phyloP scores from a whole-genome alignment of 2,113 vertebrate genomes.

The Gambusia affinis region DNA sequence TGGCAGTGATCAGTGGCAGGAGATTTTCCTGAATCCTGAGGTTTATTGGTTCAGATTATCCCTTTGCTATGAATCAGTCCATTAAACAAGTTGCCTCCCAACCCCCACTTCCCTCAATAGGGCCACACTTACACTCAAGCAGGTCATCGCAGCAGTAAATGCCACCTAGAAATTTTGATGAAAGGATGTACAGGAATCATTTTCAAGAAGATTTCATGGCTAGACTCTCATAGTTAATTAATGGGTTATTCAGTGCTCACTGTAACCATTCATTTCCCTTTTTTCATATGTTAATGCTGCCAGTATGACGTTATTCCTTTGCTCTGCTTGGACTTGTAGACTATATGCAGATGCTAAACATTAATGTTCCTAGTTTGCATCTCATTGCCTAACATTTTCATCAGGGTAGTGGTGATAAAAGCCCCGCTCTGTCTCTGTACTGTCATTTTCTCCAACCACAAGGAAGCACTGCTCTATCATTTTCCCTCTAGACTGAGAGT shows the following conservation, averaged over 20 bases:
- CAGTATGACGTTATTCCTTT: constrained; percentile 16
- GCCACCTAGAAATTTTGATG: constrained; percentile 22
- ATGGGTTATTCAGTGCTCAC: constrained; percentile 1
- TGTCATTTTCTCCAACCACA: constrained; percentile 33
- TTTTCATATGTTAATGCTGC: constrained; percentile 3
- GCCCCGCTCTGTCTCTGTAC: constrained; percentile 10
- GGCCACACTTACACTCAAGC: constrained; percentile 30
- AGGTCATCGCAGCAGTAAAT: constrained; percentile 45
- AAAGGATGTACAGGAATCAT: constrained; percentile 18
- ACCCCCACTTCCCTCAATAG: constrained; percentile 14
- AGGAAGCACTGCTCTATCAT: constrained; percentile 16
- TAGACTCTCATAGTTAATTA: constrained; percentile 21
- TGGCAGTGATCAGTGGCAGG: constrained; percentile 58
- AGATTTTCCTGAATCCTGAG: constrained; percentile 55
- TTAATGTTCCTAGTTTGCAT: constrained; percentile 27
- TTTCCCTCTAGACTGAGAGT: constrained; percentile 12
- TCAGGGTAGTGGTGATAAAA: constrained; percentile 27
- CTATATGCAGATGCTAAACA: constrained; percentile 25
- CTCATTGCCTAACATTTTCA: constrained; percentile 10
- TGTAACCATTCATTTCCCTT: constrained; percentile 13
- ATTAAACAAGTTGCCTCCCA: constrained; percentile 60
- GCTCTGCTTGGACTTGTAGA: constrained; percentile 25
- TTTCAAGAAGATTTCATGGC: constrained; percentile 17
- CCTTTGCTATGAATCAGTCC: constrained; percentile 62
- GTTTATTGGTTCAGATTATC: constrained; percentile 68